Evolutionary conservation across 2,113 vertebrate genomes (phyloP), one percentile per base, ranked within the genome.

Genomic region (Alectura lathami): DNA sequence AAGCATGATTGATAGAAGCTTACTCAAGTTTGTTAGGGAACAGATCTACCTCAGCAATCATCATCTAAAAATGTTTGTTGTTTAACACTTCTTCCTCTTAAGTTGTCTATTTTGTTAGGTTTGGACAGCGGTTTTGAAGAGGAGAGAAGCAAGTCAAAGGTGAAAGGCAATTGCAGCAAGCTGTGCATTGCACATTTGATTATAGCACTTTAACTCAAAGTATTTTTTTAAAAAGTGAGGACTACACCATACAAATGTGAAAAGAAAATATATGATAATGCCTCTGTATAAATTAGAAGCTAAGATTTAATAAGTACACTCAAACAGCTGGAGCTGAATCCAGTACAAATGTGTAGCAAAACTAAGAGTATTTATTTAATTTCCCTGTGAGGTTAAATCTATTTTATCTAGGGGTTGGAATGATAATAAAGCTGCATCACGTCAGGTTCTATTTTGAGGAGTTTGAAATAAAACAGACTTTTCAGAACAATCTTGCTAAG

Each of bases 251-350:
- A 95, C 40, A 96, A 94, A 88, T 64, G 50, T 69, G 81, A 64
- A 91, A 96, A 94, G 34, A 93, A 97, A 83, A 93, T 62, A 82
- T 9, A 59, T 54, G 50, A 14, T 74, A 76, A 77, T 86, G 40
- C 60, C 86, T 95, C 86, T 96, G 50, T 88, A 81, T 79, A 97
- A 97, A 97, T 96, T 93, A 96, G 96, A 88, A 93, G 68, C 83
- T 96, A 84, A 29, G 72, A 83, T 67, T 95, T 96, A 96, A 97
- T 96, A 93, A 97, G 96, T 91, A 57, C 3, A 34, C 70, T 96
- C 74, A 85, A 91, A 97, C 51, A 88, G 23, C 66, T 92, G 77
- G 84, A 96, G 45, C 32, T 96, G 63, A 96, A 70, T 94, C 85
- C 94, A 93, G 57, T 96, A 94, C 32, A 95, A 95, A 85, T 45